A percentile compares a stretch with the other conserved stretches of the same genome.
phyloP scores from a whole-genome alignment of 2,888 invertebrate genomes.

The Matsumyia berberina region DNA sequence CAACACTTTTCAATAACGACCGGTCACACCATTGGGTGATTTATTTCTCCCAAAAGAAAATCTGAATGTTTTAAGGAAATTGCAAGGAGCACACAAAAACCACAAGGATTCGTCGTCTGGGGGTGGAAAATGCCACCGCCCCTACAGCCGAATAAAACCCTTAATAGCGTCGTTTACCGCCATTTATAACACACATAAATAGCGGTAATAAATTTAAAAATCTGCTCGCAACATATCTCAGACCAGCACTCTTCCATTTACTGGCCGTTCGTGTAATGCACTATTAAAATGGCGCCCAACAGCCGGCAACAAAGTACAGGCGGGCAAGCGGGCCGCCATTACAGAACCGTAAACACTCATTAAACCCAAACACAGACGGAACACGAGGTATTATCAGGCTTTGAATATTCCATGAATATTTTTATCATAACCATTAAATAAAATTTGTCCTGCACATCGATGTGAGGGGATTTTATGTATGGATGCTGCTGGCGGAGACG shows the following conservation, averaged over 20 bases:
- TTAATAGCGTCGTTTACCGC: conserved; percentile 60
- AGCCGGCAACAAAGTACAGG: conserved; percentile 17
- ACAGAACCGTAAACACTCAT: conserved; percentile 58
- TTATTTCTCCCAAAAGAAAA: conserved; percentile 17
- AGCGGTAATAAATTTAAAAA: conserved; percentile 73
- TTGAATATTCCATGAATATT: conserved; percentile 76
- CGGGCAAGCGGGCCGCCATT: conserved; percentile 28
- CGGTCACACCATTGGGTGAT: conserved; percentile 42
- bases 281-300: conserved; percentile 22
- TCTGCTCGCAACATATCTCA: conserved; percentile 66
- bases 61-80: conserved; percentile 41
- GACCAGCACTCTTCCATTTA: conserved; percentile 33
- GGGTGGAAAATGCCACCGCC: background rate
- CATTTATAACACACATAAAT: conserved; percentile 66
- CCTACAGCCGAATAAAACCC: conserved; percentile 27
- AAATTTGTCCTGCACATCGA: conserved; percentile 73
- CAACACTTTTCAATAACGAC: conserved; percentile 35
- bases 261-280: conserved; percentile 51
- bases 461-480: conserved; percentile 59
- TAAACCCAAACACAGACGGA: conserved; percentile 5
- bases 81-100: conserved; percentile 16
- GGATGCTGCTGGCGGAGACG: background rate
- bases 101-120: conserved; percentile 1
- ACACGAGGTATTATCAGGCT: conserved; percentile 33
- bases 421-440: conserved; percentile 76